Evolutionary conservation across 2,797 vertebrate genomes (phyloP).

Genomic region (Macroramphosus scolopax): DNA sequence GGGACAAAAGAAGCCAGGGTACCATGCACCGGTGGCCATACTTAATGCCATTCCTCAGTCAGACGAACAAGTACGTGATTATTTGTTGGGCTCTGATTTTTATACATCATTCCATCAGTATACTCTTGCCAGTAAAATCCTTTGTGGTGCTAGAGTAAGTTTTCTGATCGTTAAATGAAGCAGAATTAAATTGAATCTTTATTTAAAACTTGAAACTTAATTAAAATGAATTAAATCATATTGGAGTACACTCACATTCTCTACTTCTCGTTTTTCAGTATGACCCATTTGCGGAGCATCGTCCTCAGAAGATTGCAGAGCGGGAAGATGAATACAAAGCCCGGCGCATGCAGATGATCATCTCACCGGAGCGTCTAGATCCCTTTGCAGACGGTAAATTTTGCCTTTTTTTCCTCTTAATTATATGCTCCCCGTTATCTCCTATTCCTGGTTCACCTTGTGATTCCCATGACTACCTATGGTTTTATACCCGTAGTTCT

Average conservation of each 20-base stretch:
- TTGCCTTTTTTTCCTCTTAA: slow-evolving; percentile 34
- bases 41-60: slow-evolving; percentile 98
- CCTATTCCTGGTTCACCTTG: slow-evolving; percentile 42
- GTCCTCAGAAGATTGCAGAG: slow-evolving; percentile 95
- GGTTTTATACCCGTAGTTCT: slow-evolving; percentile 57
- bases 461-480: slow-evolving; percentile 45
- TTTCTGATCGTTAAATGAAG: too few relatives aligned
- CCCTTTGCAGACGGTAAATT: slow-evolving; percentile 99
- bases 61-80: slow-evolving; percentile 86
- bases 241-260: too few relatives aligned
- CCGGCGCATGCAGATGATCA: slow-evolving; percentile 96
- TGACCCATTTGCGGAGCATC: slow-evolving; percentile 97
- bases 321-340: slow-evolving; percentile 98
- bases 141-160: neutral
- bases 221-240: too few relatives aligned
- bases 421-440: slow-evolving; percentile 44
- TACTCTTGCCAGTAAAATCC: neutral
- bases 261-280: slow-evolving; percentile 77
- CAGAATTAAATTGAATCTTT: too few relatives aligned
- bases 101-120: neutral
- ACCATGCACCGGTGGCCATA: slow-evolving; percentile 95
- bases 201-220: too few relatives aligned
- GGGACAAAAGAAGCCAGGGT: slow-evolving; percentile 96
- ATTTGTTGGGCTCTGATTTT: neutral
- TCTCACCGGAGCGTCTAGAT: slow-evolving; percentile 97